A percentile compares a stretch with the other conserved stretches of the same genome.
Evolutionary conservation across 1,140 invertebrate genomes (phyloP).

Genomic region (Venturia canescens): DNA sequence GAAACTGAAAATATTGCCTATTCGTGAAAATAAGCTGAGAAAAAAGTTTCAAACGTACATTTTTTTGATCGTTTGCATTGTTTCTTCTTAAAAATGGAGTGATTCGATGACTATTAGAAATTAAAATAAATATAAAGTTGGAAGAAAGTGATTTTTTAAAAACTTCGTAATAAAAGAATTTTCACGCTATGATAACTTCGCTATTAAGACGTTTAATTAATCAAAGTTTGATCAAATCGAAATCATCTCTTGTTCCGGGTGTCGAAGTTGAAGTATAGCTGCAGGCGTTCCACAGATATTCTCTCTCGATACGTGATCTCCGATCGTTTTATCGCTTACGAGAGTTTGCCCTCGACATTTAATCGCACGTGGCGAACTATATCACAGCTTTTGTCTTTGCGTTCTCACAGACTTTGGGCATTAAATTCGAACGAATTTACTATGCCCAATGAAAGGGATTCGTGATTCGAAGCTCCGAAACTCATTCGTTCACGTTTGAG

Average conservation of each 20-base stretch:
- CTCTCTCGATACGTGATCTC: not conserved
- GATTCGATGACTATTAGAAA: no score
- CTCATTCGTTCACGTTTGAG: not conserved
- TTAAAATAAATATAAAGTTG: no score
- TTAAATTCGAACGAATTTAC: constrained; percentile 26
- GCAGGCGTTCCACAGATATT: not conserved
- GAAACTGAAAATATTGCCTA: no score
- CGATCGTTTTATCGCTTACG: constrained; percentile 12
- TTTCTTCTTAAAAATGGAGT: no score
- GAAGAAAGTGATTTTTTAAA: no score
- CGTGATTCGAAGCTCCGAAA: not conserved
- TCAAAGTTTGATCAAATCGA: constrained; percentile 1
- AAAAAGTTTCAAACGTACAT: no score
- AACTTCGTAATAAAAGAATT: no score
- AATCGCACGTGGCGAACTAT: constrained; percentile 5
- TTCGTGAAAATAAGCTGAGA: no score
- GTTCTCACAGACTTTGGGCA: not conserved
- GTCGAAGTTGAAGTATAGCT: not conserved
- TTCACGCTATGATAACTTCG: no score
- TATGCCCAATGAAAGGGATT: not conserved
- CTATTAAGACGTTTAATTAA: not conserved
- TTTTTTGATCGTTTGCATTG: no score
- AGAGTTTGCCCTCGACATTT: not conserved
- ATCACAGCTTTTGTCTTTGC: not conserved
- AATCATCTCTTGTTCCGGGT: not conserved